Base-by-base conservation (phyloP, 2,888 invertebrate species). In the Diarsia brunnea region DNA sequence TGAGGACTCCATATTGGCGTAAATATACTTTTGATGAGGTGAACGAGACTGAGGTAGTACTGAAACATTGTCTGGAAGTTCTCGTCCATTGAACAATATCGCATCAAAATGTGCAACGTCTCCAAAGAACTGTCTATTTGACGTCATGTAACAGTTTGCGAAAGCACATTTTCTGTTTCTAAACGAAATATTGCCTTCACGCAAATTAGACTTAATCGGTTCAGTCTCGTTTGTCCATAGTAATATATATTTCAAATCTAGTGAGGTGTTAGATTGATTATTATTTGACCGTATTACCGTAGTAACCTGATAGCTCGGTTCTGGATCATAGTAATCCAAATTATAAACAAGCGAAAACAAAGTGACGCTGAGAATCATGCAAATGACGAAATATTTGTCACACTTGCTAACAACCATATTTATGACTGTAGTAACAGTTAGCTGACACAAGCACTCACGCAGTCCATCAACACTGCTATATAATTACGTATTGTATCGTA, bases 81-180 rank as follows among this genome's bases (percentile, higher is more conserved):
- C 91, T 5, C 92, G 91, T 4, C 91, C 94, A 69, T 92, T 87
- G 70, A 95, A 95, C 4, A 92, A 80, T 8, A 95, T 79, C 0
- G 89, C 93, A 77, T 95, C 93, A 60, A 92, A 95, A 8, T 90
- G 84, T 1, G 87, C 88, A 47, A 90, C 85, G 74, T 92, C 88
- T 58, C 78, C 79, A 0, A 92, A 83, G 19, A 89, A 89, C 7
- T 71, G 58, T 78, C 86, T 90, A 45, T 94, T 85, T 4, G 86
- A 82, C 0, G 95, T 92, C 2, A 95, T 89, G 47, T 88, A 93
- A 82, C 95, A 95, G 53, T 94, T 95, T 0, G 84, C 89, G 38
- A 88, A 85, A 0, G 89, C 60, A 85, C 95, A 95, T 0, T 91
- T 89, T 71, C 89, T 90, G 4, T 88, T 86, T 43, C 89, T 82